A percentile compares a stretch with the other conserved stretches of the same genome.
phyloP scores from a whole-genome alignment of 2,797 vertebrate species.

The Spheniscus humboldti region DNA sequence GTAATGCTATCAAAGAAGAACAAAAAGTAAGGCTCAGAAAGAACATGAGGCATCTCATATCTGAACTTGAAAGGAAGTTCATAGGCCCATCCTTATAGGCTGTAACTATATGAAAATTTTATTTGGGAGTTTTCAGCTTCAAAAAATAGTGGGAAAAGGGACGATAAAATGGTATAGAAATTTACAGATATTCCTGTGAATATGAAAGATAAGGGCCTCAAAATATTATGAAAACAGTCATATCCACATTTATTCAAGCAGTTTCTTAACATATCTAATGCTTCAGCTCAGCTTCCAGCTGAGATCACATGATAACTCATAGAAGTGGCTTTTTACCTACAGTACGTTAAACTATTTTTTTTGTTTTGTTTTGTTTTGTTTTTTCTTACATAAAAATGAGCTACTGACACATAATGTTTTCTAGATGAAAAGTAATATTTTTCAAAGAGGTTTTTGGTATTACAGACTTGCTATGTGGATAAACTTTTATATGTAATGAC shows the following conservation, averaged over 20 bases:
- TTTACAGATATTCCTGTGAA: not conserved
- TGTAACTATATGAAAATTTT: not conserved
- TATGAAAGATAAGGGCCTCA: not conserved
- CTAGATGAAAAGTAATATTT: not conserved
- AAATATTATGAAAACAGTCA: not conserved
- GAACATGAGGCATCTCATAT: not conserved
- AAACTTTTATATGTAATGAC: not conserved
- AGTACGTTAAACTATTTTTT: not conserved
- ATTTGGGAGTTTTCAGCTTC: not conserved
- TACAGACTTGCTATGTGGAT: not conserved
- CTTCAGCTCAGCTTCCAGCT: not conserved
- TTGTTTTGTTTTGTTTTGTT: not conserved
- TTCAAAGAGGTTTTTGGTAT: not conserved
- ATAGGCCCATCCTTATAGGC: too few relatives aligned
- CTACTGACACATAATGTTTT: not conserved
- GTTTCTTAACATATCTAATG: not conserved
- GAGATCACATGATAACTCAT: not conserved
- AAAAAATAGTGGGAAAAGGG: not conserved
- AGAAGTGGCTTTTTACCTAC: not conserved
- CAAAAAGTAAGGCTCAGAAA: not conserved
- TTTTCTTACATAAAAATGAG: not conserved
- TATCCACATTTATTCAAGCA: not conserved
- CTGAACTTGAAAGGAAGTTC: not conserved
- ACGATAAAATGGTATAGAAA: not conserved
- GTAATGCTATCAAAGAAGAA: not conserved